Evolutionary conservation across 2,113 vertebrate species (phyloP).

Genomic region (Carettochelys insculpta): DNA sequence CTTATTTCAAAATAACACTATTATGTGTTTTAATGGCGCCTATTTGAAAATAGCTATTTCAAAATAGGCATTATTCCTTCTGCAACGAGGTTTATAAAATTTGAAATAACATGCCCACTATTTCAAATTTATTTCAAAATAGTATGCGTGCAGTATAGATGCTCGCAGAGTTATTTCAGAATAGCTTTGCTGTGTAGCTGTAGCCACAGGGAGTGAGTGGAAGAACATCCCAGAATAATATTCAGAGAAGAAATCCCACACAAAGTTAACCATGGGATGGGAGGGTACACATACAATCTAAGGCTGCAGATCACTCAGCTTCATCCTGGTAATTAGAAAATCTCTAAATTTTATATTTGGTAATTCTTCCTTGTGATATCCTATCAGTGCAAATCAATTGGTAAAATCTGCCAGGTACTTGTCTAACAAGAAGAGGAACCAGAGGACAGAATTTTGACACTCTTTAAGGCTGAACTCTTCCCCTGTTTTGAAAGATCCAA

Average conservation of each 20-base stretch:
- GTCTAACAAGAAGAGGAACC: neutral
- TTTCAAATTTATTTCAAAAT: too few relatives aligned
- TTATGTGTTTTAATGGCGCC: too few relatives aligned
- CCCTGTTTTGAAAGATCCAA: constrained; percentile 8
- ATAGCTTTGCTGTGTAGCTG: too few relatives aligned
- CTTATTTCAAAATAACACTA: too few relatives aligned
- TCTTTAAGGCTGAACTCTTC: neutral
- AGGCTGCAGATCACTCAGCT: neutral
- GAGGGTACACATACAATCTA: constrained; percentile 17
- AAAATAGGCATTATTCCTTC: too few relatives aligned
- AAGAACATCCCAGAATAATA: constrained; percentile 9
- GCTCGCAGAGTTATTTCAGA: too few relatives aligned
- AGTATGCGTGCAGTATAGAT: too few relatives aligned
- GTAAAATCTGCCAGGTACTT: neutral
- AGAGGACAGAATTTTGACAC: neutral
- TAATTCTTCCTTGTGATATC: constrained; percentile 32
- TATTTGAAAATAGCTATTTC: too few relatives aligned
- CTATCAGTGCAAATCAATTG: constrained; percentile 41
- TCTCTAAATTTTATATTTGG: constrained; percentile 33
- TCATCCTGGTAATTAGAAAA: constrained; percentile 20
- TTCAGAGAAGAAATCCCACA: constrained; percentile 16
- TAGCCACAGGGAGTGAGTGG: too few relatives aligned
- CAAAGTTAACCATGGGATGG: constrained; percentile 27
- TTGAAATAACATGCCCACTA: too few relatives aligned
- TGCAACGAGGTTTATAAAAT: too few relatives aligned